phyloP scores from a whole-genome alignment of 1,140 invertebrate species.

The Conopomorpha cramerella region DNA sequence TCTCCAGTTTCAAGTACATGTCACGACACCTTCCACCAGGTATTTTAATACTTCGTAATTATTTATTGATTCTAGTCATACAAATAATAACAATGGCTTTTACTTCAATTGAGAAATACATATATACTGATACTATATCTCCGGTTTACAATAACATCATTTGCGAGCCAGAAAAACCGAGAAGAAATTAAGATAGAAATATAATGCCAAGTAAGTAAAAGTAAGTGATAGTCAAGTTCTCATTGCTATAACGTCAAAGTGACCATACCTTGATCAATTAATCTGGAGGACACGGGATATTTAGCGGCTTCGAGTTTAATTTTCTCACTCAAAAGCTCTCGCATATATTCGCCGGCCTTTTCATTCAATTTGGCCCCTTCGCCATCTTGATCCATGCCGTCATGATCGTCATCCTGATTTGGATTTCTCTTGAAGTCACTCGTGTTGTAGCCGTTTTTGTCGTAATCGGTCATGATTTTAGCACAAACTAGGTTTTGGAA shows the following conservation, averaged over 20 bases:
- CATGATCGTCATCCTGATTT: conserved; percentile 17
- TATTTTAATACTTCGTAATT: no score
- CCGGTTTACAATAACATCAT: no score
- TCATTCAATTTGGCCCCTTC: conserved; percentile 60
- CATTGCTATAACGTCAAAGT: no score
- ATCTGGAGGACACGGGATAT: conserved; percentile 69
- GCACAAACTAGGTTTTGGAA: neutral
- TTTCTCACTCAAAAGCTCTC: conserved; percentile 76
- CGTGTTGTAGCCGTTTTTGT: conserved; percentile 55
- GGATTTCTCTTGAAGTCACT: conserved; percentile 63
- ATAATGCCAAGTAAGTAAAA: no score
- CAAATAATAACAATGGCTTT: no score
- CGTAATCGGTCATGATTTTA: conserved; percentile 35
- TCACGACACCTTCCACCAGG: no score
- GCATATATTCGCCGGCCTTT: conserved; percentile 77
- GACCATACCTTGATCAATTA: conserved; percentile 72
- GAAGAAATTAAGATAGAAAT: conserved; percentile 3
- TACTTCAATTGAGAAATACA: no score
- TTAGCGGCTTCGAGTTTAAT: conserved; percentile 70
- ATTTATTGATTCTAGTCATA: no score
- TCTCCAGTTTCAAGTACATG: no score
- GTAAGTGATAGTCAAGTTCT: no score
- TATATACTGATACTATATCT: no score
- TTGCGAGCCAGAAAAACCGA: no score
- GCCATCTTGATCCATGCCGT: conserved; percentile 51